phyloP scores from a whole-genome alignment of 2,113 vertebrate genomes.

The Pao palembangensis region DNA sequence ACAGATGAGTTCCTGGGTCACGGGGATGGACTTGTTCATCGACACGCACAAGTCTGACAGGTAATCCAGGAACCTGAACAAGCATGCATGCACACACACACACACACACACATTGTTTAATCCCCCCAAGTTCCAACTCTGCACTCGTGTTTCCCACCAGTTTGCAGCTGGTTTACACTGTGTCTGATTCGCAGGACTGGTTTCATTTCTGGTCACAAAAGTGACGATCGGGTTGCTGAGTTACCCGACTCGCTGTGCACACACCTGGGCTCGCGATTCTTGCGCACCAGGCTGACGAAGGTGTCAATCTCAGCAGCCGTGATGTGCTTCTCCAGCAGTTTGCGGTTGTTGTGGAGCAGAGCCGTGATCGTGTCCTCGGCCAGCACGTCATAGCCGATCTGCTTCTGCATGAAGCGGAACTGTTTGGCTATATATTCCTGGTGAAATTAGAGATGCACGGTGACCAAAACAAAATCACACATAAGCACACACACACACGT shows the following conservation, averaged over 20 bases:
- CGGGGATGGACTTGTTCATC: conserved; percentile 98
- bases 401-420: conserved; percentile 99
- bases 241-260: conserved; percentile 16
- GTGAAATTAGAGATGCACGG: neutral
- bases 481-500: neutral
- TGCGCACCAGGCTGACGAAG: conserved; percentile 96
- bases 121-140: too few relatives aligned
- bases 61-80: conserved; percentile 91
- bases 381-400: conserved; percentile 98
- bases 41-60: conserved; percentile 96
- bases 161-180: too few relatives aligned
- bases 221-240: too few relatives aligned
- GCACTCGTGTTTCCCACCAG: too few relatives aligned
- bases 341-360: conserved; percentile 95
- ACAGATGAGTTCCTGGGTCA: conserved; percentile 97
- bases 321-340: conserved; percentile 97
- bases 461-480: conserved; percentile 2
- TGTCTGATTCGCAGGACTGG: too few relatives aligned
- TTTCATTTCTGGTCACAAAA: too few relatives aligned
- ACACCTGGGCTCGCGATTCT: conserved; percentile 96
- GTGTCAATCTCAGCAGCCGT: conserved; percentile 97
- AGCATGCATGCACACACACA: conserved; percentile 33
- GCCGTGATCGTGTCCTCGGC: conserved; percentile 98
- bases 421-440: conserved; percentile 99
- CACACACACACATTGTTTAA: neutral